A percentile compares a stretch with the other conserved stretches of the same genome.
These are phyloP conservation scores for Halichoeres trimaculatus DNA, from an alignment of 2,113 vertebrate species.

Conservation along the genomic window DNA sequence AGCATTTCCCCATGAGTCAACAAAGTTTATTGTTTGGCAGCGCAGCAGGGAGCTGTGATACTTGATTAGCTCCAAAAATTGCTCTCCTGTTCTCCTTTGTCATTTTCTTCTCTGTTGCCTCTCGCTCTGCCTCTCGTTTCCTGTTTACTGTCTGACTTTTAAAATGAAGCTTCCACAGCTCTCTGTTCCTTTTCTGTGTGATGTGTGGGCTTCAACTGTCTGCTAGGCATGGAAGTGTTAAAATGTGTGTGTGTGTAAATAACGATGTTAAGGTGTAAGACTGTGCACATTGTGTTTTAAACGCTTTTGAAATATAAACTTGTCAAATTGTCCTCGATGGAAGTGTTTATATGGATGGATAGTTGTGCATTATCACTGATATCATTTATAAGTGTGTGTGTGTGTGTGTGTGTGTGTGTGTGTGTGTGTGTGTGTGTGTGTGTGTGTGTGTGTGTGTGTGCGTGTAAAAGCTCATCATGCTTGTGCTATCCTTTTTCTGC, in stretches of 20 bases:
- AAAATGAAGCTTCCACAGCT: constrained; percentile 18
- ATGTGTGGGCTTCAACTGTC: constrained; percentile 35
- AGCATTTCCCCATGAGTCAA: background rate
- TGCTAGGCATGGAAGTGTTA: constrained; percentile 37
- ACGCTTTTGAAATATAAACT: constrained; percentile 49
- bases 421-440: constrained; percentile 47
- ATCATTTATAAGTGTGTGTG: constrained; percentile 49
- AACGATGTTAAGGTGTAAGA: constrained; percentile 48
- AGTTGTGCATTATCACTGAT: constrained; percentile 61
- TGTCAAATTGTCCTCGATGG: constrained; percentile 47
- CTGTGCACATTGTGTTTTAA: constrained; percentile 25
- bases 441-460: constrained; percentile 33
- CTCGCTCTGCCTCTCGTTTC: constrained; percentile 36
- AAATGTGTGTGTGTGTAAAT: constrained; percentile 30
- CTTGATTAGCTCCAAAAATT: constrained; percentile 32
- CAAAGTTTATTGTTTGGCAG: constrained; percentile 17
- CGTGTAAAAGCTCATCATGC: constrained; percentile 76
- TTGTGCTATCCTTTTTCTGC: constrained; percentile 84
- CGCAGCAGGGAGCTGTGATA: constrained; percentile 27
- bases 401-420: constrained; percentile 46
- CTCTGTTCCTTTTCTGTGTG: constrained; percentile 32
- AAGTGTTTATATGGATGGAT: constrained; percentile 59
- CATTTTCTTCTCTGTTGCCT: constrained; percentile 13
- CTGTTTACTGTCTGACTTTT: constrained; percentile 48
- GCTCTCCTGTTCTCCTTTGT: constrained; percentile 25